Conservation (phyloP, 2,113 vertebrate species). For the Sporophila hypoxantha region DNA sequence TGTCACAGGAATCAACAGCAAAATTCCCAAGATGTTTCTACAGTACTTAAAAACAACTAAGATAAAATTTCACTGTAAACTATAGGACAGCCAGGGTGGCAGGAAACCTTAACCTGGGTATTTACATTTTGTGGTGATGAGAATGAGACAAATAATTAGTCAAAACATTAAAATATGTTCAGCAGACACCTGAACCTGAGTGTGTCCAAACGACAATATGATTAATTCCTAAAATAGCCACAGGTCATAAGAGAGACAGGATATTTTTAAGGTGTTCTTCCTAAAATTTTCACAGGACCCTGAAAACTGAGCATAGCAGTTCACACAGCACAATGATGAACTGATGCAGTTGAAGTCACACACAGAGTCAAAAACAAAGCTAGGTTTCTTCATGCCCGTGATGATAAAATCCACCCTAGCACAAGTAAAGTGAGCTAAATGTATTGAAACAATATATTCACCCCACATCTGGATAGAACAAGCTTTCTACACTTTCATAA, state of each 20-base stretch:
- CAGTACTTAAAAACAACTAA: background rate
- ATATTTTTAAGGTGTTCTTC: background rate
- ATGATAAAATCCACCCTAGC: background rate
- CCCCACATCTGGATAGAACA: background rate
- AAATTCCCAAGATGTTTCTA: background rate
- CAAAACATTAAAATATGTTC: background rate
- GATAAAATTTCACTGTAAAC: background rate
- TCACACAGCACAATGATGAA: rapidly evolving
- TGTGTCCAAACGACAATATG: rapidly evolving
- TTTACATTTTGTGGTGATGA: background rate
- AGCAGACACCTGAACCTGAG: background rate
- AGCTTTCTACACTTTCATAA: background rate
- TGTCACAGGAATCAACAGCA: background rate
- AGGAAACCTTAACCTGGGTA: background rate
- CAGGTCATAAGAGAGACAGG: background rate
- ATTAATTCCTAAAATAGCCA: background rate
- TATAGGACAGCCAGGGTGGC: background rate
- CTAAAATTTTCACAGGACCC: background rate
- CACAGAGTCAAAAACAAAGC: background rate
- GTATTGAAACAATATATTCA: background rate
- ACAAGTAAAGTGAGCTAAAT: background rate
- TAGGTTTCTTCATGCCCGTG: background rate
- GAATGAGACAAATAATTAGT: background rate
- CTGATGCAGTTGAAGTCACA: background rate
- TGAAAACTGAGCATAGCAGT: background rate